Evolutionary conservation across 2,113 vertebrate genomes (phyloP).

Genomic region (Cyprinus carpio): DNA sequence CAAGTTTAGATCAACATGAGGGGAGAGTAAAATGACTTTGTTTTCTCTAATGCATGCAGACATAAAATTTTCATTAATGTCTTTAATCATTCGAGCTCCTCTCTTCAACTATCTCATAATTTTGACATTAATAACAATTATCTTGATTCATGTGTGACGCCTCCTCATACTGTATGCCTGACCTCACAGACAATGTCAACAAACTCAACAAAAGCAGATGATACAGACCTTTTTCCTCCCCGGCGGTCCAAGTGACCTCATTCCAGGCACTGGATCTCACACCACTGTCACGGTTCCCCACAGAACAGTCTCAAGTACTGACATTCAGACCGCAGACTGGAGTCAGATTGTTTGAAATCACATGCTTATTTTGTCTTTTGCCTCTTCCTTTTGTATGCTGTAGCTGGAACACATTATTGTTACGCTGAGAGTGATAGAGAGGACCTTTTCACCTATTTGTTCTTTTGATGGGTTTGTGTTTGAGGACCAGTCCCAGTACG

Average conservation of each 20-base stretch:
- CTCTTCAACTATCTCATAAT: background rate
- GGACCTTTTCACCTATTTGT: background rate
- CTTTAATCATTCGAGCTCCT: background rate
- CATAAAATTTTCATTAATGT: background rate
- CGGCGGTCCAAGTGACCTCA: conserved; percentile 48
- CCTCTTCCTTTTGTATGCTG: background rate
- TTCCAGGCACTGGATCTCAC: background rate
- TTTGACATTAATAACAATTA: background rate
- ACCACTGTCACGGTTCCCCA: conserved; percentile 35
- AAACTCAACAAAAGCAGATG: background rate
- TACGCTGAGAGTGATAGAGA: background rate
- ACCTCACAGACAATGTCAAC: conserved; percentile 10
- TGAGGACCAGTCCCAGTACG: background rate
- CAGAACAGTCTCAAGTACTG: background rate
- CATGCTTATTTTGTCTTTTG: conserved; percentile 10
- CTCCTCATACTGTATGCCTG: background rate
- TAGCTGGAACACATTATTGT: background rate
- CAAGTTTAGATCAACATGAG: background rate
- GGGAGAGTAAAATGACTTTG: background rate
- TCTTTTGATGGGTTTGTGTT: background rate
- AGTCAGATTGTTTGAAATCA: conserved; percentile 39
- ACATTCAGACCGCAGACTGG: conserved; percentile 9
- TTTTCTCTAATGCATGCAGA: too few species aligned
- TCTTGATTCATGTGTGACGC: background rate
- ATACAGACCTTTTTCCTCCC: conserved; percentile 25